phyloP scores from a whole-genome alignment of 2,113 vertebrate species.

The Numida meleagris region DNA sequence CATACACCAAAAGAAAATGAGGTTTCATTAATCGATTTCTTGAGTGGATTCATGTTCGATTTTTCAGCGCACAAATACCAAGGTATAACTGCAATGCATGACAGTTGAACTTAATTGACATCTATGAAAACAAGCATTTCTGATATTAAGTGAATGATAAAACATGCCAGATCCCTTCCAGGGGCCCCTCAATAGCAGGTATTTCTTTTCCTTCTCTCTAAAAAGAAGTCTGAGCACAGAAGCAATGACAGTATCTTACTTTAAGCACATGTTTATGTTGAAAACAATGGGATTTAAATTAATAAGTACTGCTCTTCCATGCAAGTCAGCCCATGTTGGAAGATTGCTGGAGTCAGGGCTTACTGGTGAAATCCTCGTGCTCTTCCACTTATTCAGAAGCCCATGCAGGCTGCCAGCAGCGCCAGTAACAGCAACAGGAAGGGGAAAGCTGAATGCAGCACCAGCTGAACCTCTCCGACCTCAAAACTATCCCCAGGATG shows the following conservation, averaged over 20 bases:
- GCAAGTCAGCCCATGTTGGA: not conserved
- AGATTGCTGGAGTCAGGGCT: not conserved
- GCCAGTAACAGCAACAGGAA: not conserved
- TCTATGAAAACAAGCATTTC: not conserved
- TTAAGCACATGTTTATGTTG: not conserved
- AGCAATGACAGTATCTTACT: not conserved
- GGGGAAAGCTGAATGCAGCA: not conserved
- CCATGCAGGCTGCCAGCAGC: not conserved
- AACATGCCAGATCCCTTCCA: not conserved
- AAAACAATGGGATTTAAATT: not conserved
- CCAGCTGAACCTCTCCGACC: conserved; percentile 13
- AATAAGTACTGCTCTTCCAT: not conserved
- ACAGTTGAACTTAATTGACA: not conserved
- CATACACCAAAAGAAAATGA: not conserved
- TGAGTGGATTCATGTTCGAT: not conserved
- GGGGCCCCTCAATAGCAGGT: not conserved
- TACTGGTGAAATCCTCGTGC: not conserved
- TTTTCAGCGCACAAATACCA: not conserved
- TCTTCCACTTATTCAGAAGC: not conserved
- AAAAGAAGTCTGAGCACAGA: not conserved
- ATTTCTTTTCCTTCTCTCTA: not conserved
- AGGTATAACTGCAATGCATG: not conserved
- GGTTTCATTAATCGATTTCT: not conserved
- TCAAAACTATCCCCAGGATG: not conserved
- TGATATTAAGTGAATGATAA: not conserved